phyloP scores from a whole-genome alignment of 2,888 invertebrate species.

The Agrotis puta region DNA sequence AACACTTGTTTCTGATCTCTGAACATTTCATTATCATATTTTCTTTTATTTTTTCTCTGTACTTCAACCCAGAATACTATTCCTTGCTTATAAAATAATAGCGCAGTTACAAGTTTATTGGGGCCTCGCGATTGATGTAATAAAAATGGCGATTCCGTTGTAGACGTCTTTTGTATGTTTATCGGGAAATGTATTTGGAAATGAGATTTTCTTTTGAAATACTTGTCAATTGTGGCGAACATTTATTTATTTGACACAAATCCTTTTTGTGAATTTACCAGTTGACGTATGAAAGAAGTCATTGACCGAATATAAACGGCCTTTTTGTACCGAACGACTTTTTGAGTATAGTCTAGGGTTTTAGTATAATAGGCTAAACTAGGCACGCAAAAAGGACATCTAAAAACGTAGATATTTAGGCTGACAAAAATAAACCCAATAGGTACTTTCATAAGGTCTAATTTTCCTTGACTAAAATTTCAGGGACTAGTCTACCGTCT shows the following conservation, averaged over 20 bases:
- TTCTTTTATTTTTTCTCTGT: conserved; percentile 28
- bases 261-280: conserved; percentile 26
- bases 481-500: conserved; percentile 3
- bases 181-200: conserved; percentile 51
- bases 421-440: background rate
- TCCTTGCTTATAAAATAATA: conserved; percentile 44
- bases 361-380: background rate
- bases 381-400: background rate
- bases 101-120: conserved; percentile 54
- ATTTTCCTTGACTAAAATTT: background rate
- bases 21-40: background rate
- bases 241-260: conserved; percentile 51
- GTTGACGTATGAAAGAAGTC: conserved; percentile 21
- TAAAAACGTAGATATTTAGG: background rate
- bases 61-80: conserved; percentile 34
- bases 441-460: too few species aligned
- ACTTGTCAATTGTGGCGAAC: conserved; percentile 38
- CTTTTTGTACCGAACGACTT: conserved; percentile 4
- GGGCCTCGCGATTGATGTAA: conserved; percentile 35
- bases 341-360: background rate
- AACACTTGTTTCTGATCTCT: conserved; percentile 14
- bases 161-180: conserved; percentile 45
- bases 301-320: conserved; percentile 9
- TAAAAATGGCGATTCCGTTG: conserved; percentile 45
- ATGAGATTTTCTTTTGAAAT: conserved; percentile 44